Base-by-base conservation (phyloP, 2,113 vertebrate genomes). In the Sturnus vulgaris region DNA sequence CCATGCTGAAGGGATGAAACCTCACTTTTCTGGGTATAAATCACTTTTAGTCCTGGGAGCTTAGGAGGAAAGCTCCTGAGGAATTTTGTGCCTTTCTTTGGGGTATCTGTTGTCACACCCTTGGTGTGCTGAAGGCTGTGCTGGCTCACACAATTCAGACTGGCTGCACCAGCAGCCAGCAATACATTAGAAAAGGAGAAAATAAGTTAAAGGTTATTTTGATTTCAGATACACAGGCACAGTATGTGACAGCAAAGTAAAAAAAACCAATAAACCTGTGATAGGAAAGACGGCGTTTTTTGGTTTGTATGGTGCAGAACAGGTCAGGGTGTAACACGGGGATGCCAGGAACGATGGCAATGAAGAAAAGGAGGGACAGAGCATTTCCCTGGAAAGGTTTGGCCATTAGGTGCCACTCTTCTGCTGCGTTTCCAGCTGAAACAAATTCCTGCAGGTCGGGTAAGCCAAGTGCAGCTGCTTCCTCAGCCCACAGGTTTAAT, bases 391-490 rank as follows among this genome's bases (percentile, higher is more conserved):
- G 80, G 8, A 52, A 81, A 35, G 7, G 8, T 93, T 64, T 86
- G 75, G 71, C 96, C 94, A 47, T 92, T 91, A 91, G 95, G 92
- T 97, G 97, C 75, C 97, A 92, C 83, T 91, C 73, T 96, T 95
- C 44, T 91, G 84, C 92, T 94, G 35, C 11, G 0, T 71, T 95
- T 96, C 79, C 65, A n/a, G 2, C 50, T 30, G 42, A 24, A 22
- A 20, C 31, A 56, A 63, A 44, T 39, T 53, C n/a, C 69, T 68
- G 19, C 66, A 15, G n/a, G 15, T 37, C 40, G 47, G 35, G 22
- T 3, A 39, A 94, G 47, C 42, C 53, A 31, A 80, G 28, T 17
- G n/a, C 46, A 76, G 64, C 52, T 80, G 14, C 78, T 86, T 53
- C 53, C 65, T 64, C 60, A 15, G 11, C 2, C 65, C 49, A n/a